A percentile compares a stretch with the other conserved stretches of the same genome.
These are phyloP conservation scores for Porites divaricata DNA, from an alignment of 92 coral and sea anemone species.

Conservation along the genomic window DNA sequence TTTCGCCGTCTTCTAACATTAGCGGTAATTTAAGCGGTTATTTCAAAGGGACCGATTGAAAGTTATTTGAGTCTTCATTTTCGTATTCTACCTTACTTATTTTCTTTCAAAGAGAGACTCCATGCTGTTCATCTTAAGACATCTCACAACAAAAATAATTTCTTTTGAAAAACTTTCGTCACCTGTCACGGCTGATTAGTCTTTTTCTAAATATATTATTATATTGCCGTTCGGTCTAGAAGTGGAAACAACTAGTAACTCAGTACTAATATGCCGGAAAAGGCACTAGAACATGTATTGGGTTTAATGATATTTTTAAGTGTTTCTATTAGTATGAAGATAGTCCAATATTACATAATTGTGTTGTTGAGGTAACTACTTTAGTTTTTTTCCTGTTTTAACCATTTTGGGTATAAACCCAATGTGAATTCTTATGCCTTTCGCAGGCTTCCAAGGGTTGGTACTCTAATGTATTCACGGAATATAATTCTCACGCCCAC, in stretches of 20 bases:
- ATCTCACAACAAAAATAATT: constrained; percentile 5
- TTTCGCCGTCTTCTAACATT: too few species aligned
- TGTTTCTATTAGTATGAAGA: not conserved
- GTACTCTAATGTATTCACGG: constrained; percentile 12
- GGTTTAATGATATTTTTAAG: not conserved
- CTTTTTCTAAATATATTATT: not conserved
- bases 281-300: not conserved
- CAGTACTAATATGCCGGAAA: not conserved
- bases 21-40: too few species aligned
- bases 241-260: not conserved
- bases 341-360: constrained; percentile 3
- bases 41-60: too few species aligned
- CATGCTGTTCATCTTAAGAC: not conserved
- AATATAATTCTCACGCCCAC: constrained; percentile 43
- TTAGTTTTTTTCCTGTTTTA: not conserved
- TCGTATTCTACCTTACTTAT: not conserved
- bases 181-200: not conserved
- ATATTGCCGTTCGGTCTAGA: not conserved
- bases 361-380: not conserved
- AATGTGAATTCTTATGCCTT: not conserved
- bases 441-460: too few species aligned
- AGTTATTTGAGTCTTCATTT: not conserved
- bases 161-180: constrained; percentile 12
- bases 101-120: not conserved
- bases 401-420: not conserved